These are phyloP conservation scores for Lumbricus terrestris DNA, from an alignment of 2,888 invertebrate genomes.

Conservation along the genomic window DNA sequence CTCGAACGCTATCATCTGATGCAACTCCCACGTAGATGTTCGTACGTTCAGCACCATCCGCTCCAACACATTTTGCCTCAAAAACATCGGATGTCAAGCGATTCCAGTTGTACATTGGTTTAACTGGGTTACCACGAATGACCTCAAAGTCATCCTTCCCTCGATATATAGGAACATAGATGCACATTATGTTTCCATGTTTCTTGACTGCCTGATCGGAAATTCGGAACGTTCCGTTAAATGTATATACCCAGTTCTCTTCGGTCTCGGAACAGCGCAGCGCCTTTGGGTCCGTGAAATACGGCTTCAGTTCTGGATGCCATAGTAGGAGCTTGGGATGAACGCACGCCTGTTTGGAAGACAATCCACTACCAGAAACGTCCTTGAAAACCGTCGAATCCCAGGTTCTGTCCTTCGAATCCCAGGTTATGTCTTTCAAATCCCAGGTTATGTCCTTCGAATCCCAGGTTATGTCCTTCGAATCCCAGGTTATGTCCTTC, in stretches of 20 bases:
- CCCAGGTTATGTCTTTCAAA: too few species aligned
- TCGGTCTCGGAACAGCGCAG: conserved; percentile 67
- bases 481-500: too few species aligned
- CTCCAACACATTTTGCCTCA: conserved; percentile 39
- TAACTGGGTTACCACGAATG: conserved; percentile 14
- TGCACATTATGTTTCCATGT: conserved; percentile 62
- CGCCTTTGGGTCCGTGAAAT: conserved; percentile 67
- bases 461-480: too few species aligned
- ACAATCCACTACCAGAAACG: not conserved
- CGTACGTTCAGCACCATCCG: conserved; percentile 64
- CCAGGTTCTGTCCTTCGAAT: too few species aligned
- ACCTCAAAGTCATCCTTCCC: conserved; percentile 38
- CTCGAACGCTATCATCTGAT: conserved; percentile 24
- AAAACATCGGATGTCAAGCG: conserved; percentile 33
- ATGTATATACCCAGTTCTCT: conserved; percentile 76
- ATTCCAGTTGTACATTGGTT: conserved; percentile 24
- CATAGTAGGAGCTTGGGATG: conserved; percentile 69
- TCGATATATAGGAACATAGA: conserved; percentile 62
- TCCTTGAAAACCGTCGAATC: not conserved
- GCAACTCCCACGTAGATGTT: conserved; percentile 67
- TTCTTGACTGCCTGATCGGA: conserved; percentile 61
- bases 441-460: too few species aligned
- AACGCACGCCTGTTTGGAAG: conserved; percentile 62
- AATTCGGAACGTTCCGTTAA: conserved; percentile 67
- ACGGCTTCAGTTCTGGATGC: conserved; percentile 73